A percentile compares a stretch with the other conserved stretches of the same genome.
These are phyloP conservation scores for Oedothorax gibbosus DNA, from an alignment of 1,140 invertebrate genomes.

Conservation along the genomic window DNA sequence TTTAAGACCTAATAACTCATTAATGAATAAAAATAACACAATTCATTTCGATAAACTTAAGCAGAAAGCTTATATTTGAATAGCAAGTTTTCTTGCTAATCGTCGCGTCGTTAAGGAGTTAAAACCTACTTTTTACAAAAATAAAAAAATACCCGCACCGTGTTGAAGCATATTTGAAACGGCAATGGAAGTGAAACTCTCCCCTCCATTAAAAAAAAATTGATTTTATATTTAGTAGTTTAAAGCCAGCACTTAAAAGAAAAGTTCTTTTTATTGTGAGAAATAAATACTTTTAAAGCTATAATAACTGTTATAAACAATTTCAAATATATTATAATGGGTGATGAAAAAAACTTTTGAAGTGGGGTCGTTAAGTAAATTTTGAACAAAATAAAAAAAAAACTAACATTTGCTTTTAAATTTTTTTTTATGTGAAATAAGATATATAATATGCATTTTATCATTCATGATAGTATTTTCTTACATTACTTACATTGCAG, in stretches of 20 bases:
- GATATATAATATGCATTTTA: background rate
- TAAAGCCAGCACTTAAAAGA: too few species aligned
- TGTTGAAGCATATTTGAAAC: too few species aligned
- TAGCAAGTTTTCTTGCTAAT: background rate
- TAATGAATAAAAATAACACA: background rate
- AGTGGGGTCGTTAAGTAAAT: too few species aligned
- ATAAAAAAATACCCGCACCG: too few species aligned
- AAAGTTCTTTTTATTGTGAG: too few species aligned
- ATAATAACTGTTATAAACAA: too few species aligned
- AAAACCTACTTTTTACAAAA: background rate
- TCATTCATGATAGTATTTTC: background rate
- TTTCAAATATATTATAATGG: too few species aligned
- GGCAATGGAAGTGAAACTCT: too few species aligned
- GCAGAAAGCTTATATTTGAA: background rate
- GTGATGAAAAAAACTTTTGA: too few species aligned
- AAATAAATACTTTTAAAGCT: too few species aligned
- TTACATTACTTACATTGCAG: background rate
- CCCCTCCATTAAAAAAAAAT: too few species aligned
- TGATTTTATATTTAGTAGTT: too few species aligned
- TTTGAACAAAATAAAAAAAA: background rate
- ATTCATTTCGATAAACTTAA: background rate
- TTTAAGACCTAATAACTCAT: background rate
- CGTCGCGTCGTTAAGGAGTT: background rate
- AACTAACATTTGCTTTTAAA: background rate
- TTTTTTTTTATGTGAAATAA: background rate